Percentiles rank a stretch among this genome's conserved stretches.
Conservation (phyloP, 2,888 invertebrate genomes). For the Lissonota sp. region DNA sequence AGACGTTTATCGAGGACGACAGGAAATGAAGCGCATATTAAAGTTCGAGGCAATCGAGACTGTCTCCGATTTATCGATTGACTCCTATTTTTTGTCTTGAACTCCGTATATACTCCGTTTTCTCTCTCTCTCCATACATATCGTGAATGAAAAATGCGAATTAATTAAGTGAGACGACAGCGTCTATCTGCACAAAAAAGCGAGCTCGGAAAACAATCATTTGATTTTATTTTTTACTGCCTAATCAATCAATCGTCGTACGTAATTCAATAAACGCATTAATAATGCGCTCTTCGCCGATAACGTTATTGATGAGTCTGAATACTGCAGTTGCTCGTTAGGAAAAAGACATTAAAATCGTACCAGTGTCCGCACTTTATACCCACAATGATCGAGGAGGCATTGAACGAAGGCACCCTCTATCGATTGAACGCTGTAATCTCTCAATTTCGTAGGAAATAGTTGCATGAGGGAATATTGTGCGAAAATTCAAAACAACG, state of each 20-base stretch:
- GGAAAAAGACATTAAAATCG: neutral
- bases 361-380: no score
- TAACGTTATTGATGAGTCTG: constrained; percentile 9
- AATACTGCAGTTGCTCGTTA: neutral
- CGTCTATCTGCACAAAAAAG: neutral
- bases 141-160: neutral
- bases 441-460: no score
- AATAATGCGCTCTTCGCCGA: constrained; percentile 30
- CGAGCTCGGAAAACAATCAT: constrained; percentile 6
- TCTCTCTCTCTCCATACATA: constrained; percentile 1
- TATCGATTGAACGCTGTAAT: no score
- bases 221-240: constrained; percentile 24
- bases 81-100: constrained; percentile 28
- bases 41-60: constrained; percentile 36
- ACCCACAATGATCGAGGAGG: no score
- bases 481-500: no score
- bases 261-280: constrained; percentile 48
- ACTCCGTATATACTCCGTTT: neutral
- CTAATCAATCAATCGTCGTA: constrained; percentile 43
- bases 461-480: no score
- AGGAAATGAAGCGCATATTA: constrained; percentile 54
- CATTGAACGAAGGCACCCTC: no score
- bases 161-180: constrained; percentile 5
- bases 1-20: constrained; percentile 45
- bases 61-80: constrained; percentile 55